Base-by-base conservation (phyloP, 1,140 invertebrate species). In the Zaprionus kolodkinae region DNA sequence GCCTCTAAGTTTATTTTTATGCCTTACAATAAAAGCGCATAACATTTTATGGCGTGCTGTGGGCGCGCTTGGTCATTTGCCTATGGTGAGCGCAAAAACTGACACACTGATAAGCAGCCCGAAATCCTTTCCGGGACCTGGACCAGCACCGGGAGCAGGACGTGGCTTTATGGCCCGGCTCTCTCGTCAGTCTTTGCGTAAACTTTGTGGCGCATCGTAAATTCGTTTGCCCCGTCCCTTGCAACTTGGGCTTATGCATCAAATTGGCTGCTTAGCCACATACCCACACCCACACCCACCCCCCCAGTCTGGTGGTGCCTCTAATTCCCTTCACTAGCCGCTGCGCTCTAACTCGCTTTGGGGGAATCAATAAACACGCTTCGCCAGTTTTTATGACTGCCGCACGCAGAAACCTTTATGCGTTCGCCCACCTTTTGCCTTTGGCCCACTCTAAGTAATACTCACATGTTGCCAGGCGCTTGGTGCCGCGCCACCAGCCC, bases 381-480 rank as follows among this genome's bases (percentile, higher is more conserved):
- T 81, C 76, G 75, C 62, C 78, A 69, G 79, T 56, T 81, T 81
- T 81, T 81, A 81, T 76, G 79, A 76, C 64, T 59, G 60, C 25
- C 25, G 35, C 35, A 40, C 56, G 56, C 35, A 52, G 40, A 35
- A 73, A 70, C 59, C 71, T 77, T 79, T 76, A 63, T 64, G 67
- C 43, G 64, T 21, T 67, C 59, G 76, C 70, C 77, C 61, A 69
- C 35, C 36, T 57, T 30, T 30, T 30, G 27, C 27, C 27, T 30
- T 5, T 30, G 27, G 27, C 27, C 27, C 27, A 5, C 12, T 52
- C n/a, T n/a, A 30, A 25, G n/a, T 30, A 30, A 67, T 83, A 92
- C 91, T 92, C 76, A 92, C 91, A 80, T 59, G 90, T 92, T 79
- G 90, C 76, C 43, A 93, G 71, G 17, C 90, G 75, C 61, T 91